Base-by-base conservation (phyloP, 2,113 vertebrate species). In the Pedetes capensis region DNA sequence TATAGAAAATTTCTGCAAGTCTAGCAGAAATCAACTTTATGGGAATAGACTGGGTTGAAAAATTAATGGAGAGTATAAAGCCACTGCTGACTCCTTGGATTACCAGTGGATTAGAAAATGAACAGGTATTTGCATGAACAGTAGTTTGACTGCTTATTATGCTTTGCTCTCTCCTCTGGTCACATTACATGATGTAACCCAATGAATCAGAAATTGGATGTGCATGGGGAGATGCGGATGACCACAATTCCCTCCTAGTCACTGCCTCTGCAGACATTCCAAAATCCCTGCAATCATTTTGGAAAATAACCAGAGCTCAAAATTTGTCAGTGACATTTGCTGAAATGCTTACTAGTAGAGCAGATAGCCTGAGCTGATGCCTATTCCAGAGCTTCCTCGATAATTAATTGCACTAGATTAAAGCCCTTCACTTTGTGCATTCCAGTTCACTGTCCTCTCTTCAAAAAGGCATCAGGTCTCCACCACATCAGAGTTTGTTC, bases 21-120 rank as follows among this genome's bases (percentile, higher is more conserved):
- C 39, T 22, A 95, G 89, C 91, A 97, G 81, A 96, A 97, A 93
- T 85, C 55, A 87, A 64, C 32, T 94, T 94, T 89, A 91, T 92
- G 93, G 85, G 74, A 55, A 95, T 22, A 87, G 49, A 39, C 14
- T 42, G 76, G 71, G 25, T 87, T 87, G 76, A 96, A 91, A 97
- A 96, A 97, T 97, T 95, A 97, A 93, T 97, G 88, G 93, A 89
- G n/a, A 93, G 85, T 81, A 27, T 96, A 96, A 97, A 97, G 86
- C 95, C 97, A 96, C 94, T n/a, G 23, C 9, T 64, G 92, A 10
- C 88, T 96, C 47, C 90, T 94, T 49, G 72, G 53, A 87, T 95
- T 96, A 93, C 51, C 29, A 68, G 78, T 17, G 66, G 90, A 93
- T 94, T 85, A 25, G 82, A 93, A 96, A 96, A 97, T 95, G 93